These are phyloP conservation scores for Thalpophila matura DNA, from an alignment of 2,888 invertebrate genomes.

Conservation along the genomic window DNA sequence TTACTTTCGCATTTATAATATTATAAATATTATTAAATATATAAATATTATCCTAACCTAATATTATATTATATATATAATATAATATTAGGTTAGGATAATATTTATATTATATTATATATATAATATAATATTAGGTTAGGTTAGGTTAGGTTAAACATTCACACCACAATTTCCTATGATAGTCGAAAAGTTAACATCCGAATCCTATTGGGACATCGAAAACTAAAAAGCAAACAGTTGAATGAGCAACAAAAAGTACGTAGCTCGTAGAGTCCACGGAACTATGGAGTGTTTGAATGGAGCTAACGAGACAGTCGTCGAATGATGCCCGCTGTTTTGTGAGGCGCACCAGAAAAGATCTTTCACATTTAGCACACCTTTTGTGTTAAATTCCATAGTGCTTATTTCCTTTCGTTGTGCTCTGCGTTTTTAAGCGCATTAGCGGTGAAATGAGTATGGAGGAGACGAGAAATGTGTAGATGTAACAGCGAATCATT, in stretches of 20 bases:
- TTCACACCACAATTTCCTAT: too few relatives aligned
- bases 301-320: slow-evolving; percentile 82
- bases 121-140: too few relatives aligned
- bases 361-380: slow-evolving; percentile 48
- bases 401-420: slow-evolving; percentile 24
- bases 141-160: too few relatives aligned
- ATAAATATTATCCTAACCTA: too few relatives aligned
- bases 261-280: slow-evolving; percentile 70
- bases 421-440: slow-evolving; percentile 41
- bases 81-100: too few relatives aligned
- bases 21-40: too few relatives aligned
- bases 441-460: slow-evolving; percentile 47
- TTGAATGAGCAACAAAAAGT: slow-evolving; percentile 71
- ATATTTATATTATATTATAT: too few relatives aligned
- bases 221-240: slow-evolving; percentile 64
- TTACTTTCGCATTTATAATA: too few relatives aligned
- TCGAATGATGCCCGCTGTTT: slow-evolving; percentile 72
- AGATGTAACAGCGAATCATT: slow-evolving; percentile 3
- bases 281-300: slow-evolving; percentile 70
- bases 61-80: too few relatives aligned
- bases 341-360: slow-evolving; percentile 66
- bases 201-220: slow-evolving; percentile 41
- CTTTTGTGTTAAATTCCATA: slow-evolving; percentile 39
- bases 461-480: slow-evolving; percentile 23
- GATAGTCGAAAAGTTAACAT: slow-evolving; percentile 21